Evolutionary conservation across 2,888 invertebrate genomes (phyloP).

Genomic region (Peribatodes rhomboidaria): DNA sequence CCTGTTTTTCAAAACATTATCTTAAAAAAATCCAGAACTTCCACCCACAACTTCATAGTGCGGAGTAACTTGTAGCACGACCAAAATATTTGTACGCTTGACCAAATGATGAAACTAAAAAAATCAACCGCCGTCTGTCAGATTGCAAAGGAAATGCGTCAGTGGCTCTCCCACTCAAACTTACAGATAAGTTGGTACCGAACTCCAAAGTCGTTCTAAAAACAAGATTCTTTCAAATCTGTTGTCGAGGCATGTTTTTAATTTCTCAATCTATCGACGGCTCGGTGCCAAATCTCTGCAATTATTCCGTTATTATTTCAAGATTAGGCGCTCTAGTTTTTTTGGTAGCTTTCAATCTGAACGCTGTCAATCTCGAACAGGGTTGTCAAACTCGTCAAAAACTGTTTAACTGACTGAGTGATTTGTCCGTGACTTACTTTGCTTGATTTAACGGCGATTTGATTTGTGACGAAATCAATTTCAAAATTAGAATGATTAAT

Average conservation of each 20-base stretch:
- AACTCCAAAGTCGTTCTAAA: slow-evolving; percentile 19
- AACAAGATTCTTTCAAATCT: slow-evolving; percentile 29
- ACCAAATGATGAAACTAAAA: not conserved
- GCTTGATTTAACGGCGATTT: too few relatives aligned
- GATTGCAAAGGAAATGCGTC: not conserved
- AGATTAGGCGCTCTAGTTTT: slow-evolving; percentile 31
- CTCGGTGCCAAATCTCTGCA: slow-evolving; percentile 36
- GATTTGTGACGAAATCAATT: too few relatives aligned
- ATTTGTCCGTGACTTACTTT: not conserved
- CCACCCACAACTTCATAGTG: not conserved
- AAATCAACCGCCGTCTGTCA: not conserved
- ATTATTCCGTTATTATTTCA: slow-evolving; percentile 38
- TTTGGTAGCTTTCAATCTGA: slow-evolving; percentile 34
- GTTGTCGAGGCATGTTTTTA: slow-evolving; percentile 27
- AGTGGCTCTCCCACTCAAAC: not conserved
- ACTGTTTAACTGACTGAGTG: not conserved
- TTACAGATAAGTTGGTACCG: not conserved
- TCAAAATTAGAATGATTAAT: too few relatives aligned
- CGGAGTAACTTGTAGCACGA: not conserved
- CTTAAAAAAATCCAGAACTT: not conserved
- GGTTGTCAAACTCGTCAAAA: not conserved
- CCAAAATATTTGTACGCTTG: not conserved
- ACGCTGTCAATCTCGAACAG: slow-evolving; percentile 35
- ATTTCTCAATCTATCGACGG: slow-evolving; percentile 40
- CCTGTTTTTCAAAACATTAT: not conserved